Conservation (phyloP, 2,113 vertebrate species). For the Phycodurus eques region DNA sequence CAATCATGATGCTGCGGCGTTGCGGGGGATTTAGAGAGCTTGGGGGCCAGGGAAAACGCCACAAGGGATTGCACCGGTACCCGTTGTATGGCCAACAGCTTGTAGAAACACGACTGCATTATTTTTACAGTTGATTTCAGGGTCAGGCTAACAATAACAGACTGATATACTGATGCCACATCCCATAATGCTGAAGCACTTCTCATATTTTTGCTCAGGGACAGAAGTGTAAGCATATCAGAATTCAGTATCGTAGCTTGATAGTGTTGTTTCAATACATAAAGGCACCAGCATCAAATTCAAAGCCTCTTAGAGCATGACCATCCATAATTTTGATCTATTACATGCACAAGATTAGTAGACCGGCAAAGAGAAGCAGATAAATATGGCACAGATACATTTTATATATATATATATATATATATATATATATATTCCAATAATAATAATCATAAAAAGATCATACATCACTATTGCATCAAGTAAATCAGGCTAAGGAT, state of each 20-base stretch:
- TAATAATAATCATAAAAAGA: neutral
- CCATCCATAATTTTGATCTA: slow-evolving; percentile 30
- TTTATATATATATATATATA: slow-evolving; percentile 7
- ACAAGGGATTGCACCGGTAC: slow-evolving; percentile 3
- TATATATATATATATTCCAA: too few species aligned
- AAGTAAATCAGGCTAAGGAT: slow-evolving; percentile 40
- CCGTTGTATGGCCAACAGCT: slow-evolving; percentile 29
- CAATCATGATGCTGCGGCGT: slow-evolving; percentile 31
- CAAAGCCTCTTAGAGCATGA: slow-evolving; percentile 34
- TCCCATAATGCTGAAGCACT: slow-evolving; percentile 29
- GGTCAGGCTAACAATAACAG: slow-evolving; percentile 25
- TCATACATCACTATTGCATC: slow-evolving; percentile 9
- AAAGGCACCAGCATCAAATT: slow-evolving; percentile 5
- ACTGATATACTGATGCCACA: slow-evolving; percentile 14
- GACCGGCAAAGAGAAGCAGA: slow-evolving; percentile 5
- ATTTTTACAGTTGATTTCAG: slow-evolving; percentile 38
- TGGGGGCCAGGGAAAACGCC: slow-evolving; percentile 44
- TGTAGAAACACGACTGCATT: slow-evolving; percentile 14
- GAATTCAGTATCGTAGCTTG: neutral
- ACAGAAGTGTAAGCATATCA: slow-evolving; percentile 7
- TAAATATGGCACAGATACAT: slow-evolving; percentile 1
- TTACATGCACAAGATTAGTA: slow-evolving; percentile 29
- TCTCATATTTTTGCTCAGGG: neutral
- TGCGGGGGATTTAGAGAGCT: slow-evolving; percentile 25
- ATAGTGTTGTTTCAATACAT: slow-evolving; percentile 6